Evolutionary conservation across 2,113 vertebrate species (phyloP).

Genomic region (Solea senegalensis): DNA sequence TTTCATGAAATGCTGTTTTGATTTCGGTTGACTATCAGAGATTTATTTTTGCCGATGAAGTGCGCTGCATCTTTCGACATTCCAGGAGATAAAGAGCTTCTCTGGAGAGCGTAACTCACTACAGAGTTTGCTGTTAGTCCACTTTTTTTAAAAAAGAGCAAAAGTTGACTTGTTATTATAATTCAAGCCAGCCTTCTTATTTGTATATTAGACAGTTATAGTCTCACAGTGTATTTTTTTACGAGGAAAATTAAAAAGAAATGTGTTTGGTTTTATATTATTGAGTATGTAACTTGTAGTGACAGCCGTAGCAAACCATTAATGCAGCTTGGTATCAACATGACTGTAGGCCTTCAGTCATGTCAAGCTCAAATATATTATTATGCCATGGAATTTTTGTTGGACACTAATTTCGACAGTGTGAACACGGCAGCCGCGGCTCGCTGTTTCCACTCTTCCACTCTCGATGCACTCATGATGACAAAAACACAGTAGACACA

Average conservation of each 20-base stretch:
- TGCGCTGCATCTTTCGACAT: conserved; percentile 22
- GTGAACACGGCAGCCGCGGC: conserved; percentile 39
- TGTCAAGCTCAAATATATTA: conserved; percentile 14
- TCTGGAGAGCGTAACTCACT: conserved; percentile 1
- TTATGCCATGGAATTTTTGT: conserved; percentile 8
- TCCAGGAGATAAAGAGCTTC: conserved; percentile 33
- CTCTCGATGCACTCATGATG: conserved; percentile 37
- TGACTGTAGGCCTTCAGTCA: neutral
- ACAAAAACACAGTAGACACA: conserved; percentile 54
- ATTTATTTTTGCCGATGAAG: conserved; percentile 33
- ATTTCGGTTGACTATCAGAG: conserved; percentile 26
- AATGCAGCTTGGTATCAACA: conserved; percentile 12
- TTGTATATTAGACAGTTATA: neutral
- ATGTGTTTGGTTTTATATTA: conserved; percentile 1
- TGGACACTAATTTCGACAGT: conserved; percentile 42
- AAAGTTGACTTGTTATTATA: neutral
- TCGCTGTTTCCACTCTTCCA: conserved; percentile 40
- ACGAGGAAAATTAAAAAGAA: neutral
- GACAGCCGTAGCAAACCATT: conserved; percentile 4
- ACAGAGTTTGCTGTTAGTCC: conserved; percentile 23
- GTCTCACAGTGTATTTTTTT: neutral
- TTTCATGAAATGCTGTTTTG: conserved; percentile 23
- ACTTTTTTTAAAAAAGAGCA: conserved; percentile 12
- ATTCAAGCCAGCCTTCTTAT: conserved; percentile 14
- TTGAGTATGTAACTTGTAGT: neutral